Evolutionary conservation across 2,797 vertebrate genomes (phyloP), one percentile per base, ranked within the genome.

Genomic region (Paguma larvata): DNA sequence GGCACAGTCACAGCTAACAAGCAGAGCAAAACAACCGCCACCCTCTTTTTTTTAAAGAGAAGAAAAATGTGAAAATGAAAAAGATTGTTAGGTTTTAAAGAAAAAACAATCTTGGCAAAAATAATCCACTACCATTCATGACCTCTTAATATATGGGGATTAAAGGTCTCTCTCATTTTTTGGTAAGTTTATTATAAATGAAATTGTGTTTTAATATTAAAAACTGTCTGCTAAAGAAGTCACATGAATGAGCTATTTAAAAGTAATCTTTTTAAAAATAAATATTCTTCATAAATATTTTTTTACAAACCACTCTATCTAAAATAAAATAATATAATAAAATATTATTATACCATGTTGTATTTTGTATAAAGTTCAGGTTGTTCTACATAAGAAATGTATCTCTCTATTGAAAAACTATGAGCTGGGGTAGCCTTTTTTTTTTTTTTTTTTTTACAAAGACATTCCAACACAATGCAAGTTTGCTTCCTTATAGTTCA

Each of bases 121-220:
- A 82, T 83, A 91, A 95, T 51, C 70, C 18, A 78, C 46, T 86
- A 72, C 62, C 48, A 80, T 88, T 82, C 18, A 85, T 88, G 80
- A 25, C 30, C 7, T 93, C 84, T 85, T 88, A 89, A 94, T 65
- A 96, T 4, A 77, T 85, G 13, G 85, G 59, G 38, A 86, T 77
- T 95, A 92, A 92, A 94, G 23, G 44, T 46, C 62, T 94, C 56
- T 25, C 38, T 86, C 38, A 95, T n/a, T 93, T 82, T 97, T 72
- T 34, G 94, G 38, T 3, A 96, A 80, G n/a, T 85, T 96, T 93
- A 91, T 27, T 88, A 59, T 63, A 97, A 94, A 79, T 65, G 32
- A 87, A 91, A 94, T 79, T 13, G 32, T 94, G 51, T 86, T 94
- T 93, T 90, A 91, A 96, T 53, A 96, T 88, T 63, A 91, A 94